Evolutionary conservation across 2,113 vertebrate species (phyloP).

Genomic region (Solenodon paradoxus): DNA sequence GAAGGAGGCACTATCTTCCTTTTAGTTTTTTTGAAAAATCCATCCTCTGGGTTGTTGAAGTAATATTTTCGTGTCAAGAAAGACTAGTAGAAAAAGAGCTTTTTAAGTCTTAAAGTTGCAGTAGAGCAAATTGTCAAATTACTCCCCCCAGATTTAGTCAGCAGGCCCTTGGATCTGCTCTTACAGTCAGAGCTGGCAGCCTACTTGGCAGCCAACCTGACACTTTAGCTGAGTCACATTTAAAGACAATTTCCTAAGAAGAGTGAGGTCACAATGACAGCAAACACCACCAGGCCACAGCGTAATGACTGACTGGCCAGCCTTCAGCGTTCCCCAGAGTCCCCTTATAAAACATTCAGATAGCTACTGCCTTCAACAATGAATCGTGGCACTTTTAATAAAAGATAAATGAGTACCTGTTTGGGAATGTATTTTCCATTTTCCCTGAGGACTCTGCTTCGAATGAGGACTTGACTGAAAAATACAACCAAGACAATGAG

Average conservation of each 20-base stretch:
- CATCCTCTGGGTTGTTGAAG: constrained; percentile 99
- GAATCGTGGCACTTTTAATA: background rate
- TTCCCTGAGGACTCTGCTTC: constrained; percentile 97
- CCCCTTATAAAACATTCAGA: constrained; percentile 42
- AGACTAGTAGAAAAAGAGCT: constrained; percentile 84
- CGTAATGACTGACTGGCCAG: background rate
- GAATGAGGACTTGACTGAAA: constrained; percentile 96
- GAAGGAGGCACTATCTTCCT: constrained; percentile 98
- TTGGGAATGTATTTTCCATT: constrained; percentile 99
- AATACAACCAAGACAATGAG: constrained; percentile 60
- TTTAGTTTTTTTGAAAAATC: constrained; percentile 99
- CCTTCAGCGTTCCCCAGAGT: background rate
- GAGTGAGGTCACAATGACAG: constrained; percentile 31
- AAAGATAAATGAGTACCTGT: constrained; percentile 85
- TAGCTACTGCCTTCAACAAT: background rate
- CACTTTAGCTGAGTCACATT: constrained; percentile 60
- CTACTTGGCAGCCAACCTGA: constrained; percentile 44
- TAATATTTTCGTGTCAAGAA: constrained; percentile 98
- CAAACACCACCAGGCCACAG: background rate
- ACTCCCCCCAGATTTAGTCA: background rate
- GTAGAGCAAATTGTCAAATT: constrained; percentile 4
- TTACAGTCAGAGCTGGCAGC: background rate
- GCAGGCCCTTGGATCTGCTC: background rate
- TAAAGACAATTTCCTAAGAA: constrained; percentile 62
- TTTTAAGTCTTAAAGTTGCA: constrained; percentile 42